Conservation (phyloP, 2,113 vertebrate species). For the Castor canadensis region DNA sequence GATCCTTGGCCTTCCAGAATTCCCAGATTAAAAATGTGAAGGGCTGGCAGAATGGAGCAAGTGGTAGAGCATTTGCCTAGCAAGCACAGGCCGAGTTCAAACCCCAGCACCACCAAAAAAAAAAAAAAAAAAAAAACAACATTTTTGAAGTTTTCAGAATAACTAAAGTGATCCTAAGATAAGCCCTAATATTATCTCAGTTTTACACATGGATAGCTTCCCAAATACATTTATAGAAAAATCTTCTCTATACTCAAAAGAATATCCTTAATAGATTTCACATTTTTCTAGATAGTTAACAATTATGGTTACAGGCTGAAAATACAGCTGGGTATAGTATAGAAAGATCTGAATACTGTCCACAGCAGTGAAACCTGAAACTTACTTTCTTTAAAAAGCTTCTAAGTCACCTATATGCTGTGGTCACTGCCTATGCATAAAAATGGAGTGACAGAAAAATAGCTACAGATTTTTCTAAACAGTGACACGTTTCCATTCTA, state of each 20-base stretch:
- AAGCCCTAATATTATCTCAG: not conserved
- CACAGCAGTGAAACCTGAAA: not conserved
- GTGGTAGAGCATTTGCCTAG: too few relatives aligned
- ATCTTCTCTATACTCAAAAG: not conserved
- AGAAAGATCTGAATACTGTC: not conserved
- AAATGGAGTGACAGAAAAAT: not conserved
- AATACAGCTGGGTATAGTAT: not conserved
- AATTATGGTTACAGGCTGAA: not conserved
- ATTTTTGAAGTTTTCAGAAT: constrained; percentile 9
- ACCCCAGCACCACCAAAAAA: too few relatives aligned
- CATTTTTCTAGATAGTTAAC: not conserved
- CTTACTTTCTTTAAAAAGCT: not conserved
- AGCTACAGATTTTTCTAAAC: not conserved
- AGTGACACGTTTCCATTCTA: not conserved
- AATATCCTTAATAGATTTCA: not conserved
- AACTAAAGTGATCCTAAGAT: not conserved
- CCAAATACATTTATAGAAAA: not conserved
- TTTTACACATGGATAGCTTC: not conserved
- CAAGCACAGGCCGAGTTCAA: too few relatives aligned
- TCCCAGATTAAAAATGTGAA: not conserved
- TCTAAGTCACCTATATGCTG: not conserved
- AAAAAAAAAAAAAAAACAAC: too few relatives aligned
- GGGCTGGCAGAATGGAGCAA: too few relatives aligned
- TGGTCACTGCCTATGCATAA: not conserved
- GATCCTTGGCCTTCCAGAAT: not conserved